phyloP scores from a whole-genome alignment of 2,888 invertebrate species.

The Lepidocyrtoides sp. region DNA sequence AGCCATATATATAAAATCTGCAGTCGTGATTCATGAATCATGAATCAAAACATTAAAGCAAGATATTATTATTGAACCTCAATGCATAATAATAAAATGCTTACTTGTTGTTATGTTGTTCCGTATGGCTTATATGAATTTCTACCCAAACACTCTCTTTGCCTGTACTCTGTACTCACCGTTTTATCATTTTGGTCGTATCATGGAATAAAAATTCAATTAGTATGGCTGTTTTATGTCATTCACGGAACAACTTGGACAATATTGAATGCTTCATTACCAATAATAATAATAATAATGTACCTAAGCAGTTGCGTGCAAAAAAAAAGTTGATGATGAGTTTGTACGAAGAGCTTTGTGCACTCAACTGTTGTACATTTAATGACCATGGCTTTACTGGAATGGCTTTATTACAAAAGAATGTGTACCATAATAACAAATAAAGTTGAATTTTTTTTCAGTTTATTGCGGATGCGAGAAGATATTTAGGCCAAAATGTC shows the following conservation, averaged over 20 bases:
- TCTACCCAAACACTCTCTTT: too few species aligned
- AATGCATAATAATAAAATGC: too few species aligned
- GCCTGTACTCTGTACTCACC: too few species aligned
- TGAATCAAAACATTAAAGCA: background rate
- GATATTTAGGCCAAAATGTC: constrained; percentile 30
- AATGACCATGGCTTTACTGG: background rate
- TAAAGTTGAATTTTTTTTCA: constrained; percentile 44
- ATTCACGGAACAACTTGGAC: background rate
- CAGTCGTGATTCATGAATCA: constrained; percentile 38
- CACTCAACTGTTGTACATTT: background rate
- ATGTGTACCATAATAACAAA: background rate
- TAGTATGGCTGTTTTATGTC: constrained; percentile 1
- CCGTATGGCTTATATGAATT: background rate
- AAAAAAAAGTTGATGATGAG: background rate
- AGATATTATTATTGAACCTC: too few species aligned
- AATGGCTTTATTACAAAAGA: background rate
- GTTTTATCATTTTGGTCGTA: too few species aligned
- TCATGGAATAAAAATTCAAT: constrained; percentile 17
- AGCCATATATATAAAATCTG: background rate
- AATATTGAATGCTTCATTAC: too few species aligned
- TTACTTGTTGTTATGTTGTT: too few species aligned
- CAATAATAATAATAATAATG: too few species aligned
- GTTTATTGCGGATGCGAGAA: background rate
- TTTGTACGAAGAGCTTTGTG: background rate
- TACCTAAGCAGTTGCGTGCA: background rate